phyloP scores from a whole-genome alignment of 2,113 vertebrate species.

The Propithecus coquereli region DNA sequence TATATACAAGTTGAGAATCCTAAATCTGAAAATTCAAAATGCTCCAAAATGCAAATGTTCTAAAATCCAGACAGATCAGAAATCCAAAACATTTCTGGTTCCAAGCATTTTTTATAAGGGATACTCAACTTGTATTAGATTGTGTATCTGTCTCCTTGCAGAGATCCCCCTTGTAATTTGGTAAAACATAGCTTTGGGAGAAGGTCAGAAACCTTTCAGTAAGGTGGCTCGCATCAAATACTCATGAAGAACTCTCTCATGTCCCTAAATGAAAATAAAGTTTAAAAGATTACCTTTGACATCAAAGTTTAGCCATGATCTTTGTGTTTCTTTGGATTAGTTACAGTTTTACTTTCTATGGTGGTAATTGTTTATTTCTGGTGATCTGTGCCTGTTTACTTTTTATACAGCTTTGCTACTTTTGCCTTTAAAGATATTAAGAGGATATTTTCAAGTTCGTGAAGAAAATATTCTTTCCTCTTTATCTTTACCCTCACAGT shows the following conservation, averaged over 20 bases:
- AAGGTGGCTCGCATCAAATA: background rate
- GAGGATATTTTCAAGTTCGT: background rate
- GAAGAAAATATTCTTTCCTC: background rate
- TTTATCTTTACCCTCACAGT: background rate
- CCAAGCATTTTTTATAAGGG: background rate
- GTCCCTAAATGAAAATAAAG: background rate
- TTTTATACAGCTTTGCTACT: background rate
- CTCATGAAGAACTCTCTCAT: background rate
- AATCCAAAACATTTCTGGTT: background rate
- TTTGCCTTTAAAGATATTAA: conserved; percentile 19
- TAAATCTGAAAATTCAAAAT: background rate
- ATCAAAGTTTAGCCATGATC: background rate
- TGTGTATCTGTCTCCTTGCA: background rate
- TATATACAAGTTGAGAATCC: background rate
- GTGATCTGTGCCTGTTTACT: background rate
- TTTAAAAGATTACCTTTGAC: background rate
- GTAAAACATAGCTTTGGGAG: background rate
- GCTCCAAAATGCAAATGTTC: background rate
- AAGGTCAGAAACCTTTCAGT: background rate
- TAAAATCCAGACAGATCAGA: background rate
- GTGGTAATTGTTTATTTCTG: background rate
- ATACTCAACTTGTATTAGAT: background rate
- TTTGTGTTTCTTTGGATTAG: conserved; percentile 21
- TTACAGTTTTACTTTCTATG: background rate
- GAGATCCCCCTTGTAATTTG: background rate